These are phyloP conservation scores for Beris morrisii DNA, from an alignment of 2,888 invertebrate genomes.

Conservation along the genomic window DNA sequence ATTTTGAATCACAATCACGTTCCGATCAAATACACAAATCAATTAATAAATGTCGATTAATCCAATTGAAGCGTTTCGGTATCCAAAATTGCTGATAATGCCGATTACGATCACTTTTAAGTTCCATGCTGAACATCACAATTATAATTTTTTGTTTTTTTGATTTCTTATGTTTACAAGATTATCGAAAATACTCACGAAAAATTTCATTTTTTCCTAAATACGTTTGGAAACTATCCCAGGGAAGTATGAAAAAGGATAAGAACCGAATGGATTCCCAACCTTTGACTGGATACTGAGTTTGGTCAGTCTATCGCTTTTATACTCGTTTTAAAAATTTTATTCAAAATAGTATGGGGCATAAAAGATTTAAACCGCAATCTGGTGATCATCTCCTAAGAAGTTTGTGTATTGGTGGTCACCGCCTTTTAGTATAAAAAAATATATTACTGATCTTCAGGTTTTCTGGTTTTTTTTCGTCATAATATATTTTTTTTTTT, in stretches of 20 bases:
- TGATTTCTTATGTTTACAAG: neutral
- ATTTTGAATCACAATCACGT: too few species aligned
- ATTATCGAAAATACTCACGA: conserved; percentile 57
- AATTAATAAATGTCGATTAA: too few species aligned
- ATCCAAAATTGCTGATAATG: too few species aligned
- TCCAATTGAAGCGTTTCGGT: too few species aligned
- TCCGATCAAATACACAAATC: too few species aligned
- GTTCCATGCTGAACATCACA: too few species aligned
- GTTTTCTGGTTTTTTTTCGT: conserved; percentile 17
- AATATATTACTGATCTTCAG: conserved; percentile 21
- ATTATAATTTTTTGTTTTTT: too few species aligned
- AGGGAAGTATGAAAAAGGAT: conserved; percentile 42
- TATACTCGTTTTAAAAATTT: conserved; percentile 49
- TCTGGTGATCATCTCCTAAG: conserved; percentile 23
- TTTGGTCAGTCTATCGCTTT: conserved; percentile 56
- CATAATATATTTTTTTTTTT: conserved; percentile 19
- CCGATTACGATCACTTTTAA: too few species aligned
- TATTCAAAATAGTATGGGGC: conserved; percentile 32
- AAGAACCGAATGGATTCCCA: conserved; percentile 57
- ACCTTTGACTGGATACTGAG: conserved; percentile 59
- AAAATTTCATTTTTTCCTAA: conserved; percentile 56
- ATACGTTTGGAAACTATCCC: conserved; percentile 24
- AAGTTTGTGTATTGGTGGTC: conserved; percentile 21
- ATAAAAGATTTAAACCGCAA: conserved; percentile 28
- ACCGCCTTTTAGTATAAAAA: conserved; percentile 27